Evolutionary conservation across 1,140 invertebrate genomes (phyloP), one percentile per base, ranked within the genome.

Genomic region (Drosophila jambulina): DNA sequence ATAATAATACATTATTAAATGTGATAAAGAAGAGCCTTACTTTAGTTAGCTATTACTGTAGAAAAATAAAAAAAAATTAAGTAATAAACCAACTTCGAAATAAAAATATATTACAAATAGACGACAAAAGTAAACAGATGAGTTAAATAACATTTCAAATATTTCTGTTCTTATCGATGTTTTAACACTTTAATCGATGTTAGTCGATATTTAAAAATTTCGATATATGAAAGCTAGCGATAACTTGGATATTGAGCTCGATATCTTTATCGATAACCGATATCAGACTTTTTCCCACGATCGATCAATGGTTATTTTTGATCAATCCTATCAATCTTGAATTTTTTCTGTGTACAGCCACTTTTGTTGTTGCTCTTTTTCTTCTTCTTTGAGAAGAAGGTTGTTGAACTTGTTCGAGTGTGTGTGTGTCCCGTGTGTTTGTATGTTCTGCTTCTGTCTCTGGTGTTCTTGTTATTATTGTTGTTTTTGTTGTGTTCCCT

Each of bases 321-420:
- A 43, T 45, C 42, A 45, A 1, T 45, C 12, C 9, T 12, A 21
- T 29, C 27, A 57, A n/a, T 40, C n/a, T 4, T 19, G 15, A 9
- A 12, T 27, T 32, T 48, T 65, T n/a, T 15, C 38, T 15, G 67
- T 70, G 67, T 17, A 68, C 29, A 23, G 27, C 65, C 62, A 68
- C 62, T 70, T 36, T 45, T 58, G 25, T 17, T 60, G 19, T 36
- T 46, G 70, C 53, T 60, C 42, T 77, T 77, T 57, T 77, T 68
- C 67, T 72, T 69, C 43, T 36, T 54, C 60, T 45, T 32, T 36
- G 58, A 61, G 77, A 68, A 84, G 82, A 68, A 84, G 82, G 80
- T 88, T 87, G 83, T 88, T 87, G 83, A 88, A 88, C 83, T 80
- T 77, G 72, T 51, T 25, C 15, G 23, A 6, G 43, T 49, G 48